Conservation (phyloP, 2,888 invertebrate genomes). For the Cerceris ruficornis region DNA sequence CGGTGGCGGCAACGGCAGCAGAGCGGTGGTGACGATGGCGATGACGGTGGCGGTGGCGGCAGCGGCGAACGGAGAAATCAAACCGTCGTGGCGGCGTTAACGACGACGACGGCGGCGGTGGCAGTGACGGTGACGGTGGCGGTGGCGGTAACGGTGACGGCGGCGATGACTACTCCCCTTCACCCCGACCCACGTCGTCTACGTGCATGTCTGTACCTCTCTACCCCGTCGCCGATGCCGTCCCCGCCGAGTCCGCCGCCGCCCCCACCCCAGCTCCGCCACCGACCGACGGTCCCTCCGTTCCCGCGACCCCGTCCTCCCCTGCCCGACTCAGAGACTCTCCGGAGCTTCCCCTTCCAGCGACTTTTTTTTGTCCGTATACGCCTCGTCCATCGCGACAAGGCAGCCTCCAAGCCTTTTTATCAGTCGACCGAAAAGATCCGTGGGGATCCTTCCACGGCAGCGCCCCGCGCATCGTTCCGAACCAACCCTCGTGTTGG, state of each 20-base stretch:
- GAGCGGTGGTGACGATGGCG: conserved; percentile 12
- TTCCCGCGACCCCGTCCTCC: conserved; percentile 48
- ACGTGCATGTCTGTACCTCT: conserved; percentile 54
- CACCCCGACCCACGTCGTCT: conserved; percentile 70
- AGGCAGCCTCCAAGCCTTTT: conserved; percentile 72
- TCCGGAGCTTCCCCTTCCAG: conserved; percentile 67
- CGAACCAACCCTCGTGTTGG: conserved; percentile 48
- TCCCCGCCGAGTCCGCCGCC: conserved; percentile 49
- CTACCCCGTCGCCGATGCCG: conserved; percentile 49
- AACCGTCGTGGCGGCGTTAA: conserved; percentile 4
- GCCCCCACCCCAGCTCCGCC: conserved; percentile 54
- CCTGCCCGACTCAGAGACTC: conserved; percentile 60
- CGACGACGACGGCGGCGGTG: neutral
- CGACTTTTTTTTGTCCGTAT: conserved; percentile 66
- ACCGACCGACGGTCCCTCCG: conserved; percentile 58
- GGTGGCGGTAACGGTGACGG: conserved; percentile 39
- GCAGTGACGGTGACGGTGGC: conserved; percentile 13
- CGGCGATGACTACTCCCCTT: conserved; percentile 64
- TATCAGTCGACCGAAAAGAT: conserved; percentile 75
- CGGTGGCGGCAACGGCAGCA: conserved; percentile 19
- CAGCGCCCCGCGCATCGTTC: conserved; percentile 49
- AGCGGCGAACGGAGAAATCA: neutral
- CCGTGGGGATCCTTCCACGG: conserved; percentile 67
- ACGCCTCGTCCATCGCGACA: conserved; percentile 69
- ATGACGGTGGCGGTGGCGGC: conserved; percentile 25